Evolutionary conservation across 1,140 invertebrate species (phyloP).

Genomic region (Alviniconcha marisindica): DNA sequence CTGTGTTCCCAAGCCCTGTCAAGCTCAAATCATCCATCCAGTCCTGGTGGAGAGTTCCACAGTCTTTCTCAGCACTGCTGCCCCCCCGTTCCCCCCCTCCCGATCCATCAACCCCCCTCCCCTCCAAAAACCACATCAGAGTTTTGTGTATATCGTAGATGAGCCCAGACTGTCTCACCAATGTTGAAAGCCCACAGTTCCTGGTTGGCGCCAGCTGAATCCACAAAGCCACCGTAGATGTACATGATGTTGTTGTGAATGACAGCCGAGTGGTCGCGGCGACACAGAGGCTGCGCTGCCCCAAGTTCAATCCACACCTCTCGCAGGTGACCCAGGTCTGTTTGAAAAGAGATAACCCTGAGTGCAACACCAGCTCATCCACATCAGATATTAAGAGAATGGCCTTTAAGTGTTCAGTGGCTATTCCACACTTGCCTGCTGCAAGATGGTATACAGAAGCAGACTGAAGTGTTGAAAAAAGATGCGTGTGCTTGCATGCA

Average conservation of each 20-base stretch:
- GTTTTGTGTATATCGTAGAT: no score
- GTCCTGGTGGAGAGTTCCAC: no score
- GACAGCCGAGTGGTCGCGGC: conserved; percentile 89
- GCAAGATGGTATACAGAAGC: background rate
- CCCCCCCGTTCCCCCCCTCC: no score
- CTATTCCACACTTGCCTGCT: no score
- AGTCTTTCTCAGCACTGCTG: no score
- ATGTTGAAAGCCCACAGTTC: conserved; percentile 94
- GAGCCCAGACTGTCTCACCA: conserved; percentile 79
- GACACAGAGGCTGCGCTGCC: conserved; percentile 81
- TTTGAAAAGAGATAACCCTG: background rate
- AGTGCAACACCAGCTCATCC: background rate
- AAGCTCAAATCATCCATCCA: no score
- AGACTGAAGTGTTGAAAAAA: no score
- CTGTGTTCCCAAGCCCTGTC: no score
- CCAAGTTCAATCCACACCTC: conserved; percentile 50
- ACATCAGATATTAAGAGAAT: no score
- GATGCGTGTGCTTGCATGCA: background rate
- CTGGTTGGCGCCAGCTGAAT: conserved; percentile 88
- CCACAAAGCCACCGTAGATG: conserved; percentile 93
- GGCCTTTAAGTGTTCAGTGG: no score
- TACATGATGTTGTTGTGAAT: conserved; percentile 88
- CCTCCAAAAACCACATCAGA: no score
- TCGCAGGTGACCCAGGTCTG: conserved; percentile 60
- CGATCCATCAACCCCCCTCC: no score